These are phyloP conservation scores for Thalassophryne amazonica DNA, from an alignment of 2,797 vertebrate species.

Conservation along the genomic window DNA sequence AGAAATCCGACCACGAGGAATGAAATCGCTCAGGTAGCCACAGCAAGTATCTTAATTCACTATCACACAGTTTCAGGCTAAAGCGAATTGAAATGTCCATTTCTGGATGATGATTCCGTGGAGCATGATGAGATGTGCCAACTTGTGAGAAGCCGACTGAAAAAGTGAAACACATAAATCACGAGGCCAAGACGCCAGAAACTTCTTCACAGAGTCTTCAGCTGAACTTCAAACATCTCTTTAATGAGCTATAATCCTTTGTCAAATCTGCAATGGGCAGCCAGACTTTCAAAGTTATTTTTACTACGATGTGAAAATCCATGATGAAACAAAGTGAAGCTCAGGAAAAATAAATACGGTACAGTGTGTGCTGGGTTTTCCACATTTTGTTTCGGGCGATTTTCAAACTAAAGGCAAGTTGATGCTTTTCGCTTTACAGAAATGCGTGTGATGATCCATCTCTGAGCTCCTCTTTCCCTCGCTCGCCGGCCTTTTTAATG, in stretches of 20 bases:
- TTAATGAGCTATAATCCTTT: conserved; percentile 68
- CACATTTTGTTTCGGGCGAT: background rate
- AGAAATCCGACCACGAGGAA: conserved; percentile 20
- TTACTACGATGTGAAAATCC: conserved; percentile 41
- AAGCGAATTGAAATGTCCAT: conserved; percentile 68
- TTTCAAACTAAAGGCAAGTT: background rate
- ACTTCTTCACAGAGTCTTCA: conserved; percentile 50
- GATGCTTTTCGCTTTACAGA: background rate
- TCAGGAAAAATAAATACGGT: conserved; percentile 12
- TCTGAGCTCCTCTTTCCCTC: background rate
- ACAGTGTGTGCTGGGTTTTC: conserved; percentile 4
- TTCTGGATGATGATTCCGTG: conserved; percentile 50
- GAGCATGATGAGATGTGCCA: conserved; percentile 32
- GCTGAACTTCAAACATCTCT: conserved; percentile 59
- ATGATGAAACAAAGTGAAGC: conserved; percentile 41
- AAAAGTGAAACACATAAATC: conserved; percentile 1
- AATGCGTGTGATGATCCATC: background rate
- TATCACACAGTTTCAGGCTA: conserved; percentile 38
- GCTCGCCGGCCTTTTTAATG: background rate
- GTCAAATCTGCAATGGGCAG: conserved; percentile 52
- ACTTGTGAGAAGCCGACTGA: conserved; percentile 2
- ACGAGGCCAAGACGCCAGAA: conserved; percentile 10
- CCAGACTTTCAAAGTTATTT: conserved; percentile 39
- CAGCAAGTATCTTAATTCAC: conserved; percentile 48
- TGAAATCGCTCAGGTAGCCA: conserved; percentile 31